Conservation (phyloP, 1,140 invertebrate species). For the Marisa cornuarietis region DNA sequence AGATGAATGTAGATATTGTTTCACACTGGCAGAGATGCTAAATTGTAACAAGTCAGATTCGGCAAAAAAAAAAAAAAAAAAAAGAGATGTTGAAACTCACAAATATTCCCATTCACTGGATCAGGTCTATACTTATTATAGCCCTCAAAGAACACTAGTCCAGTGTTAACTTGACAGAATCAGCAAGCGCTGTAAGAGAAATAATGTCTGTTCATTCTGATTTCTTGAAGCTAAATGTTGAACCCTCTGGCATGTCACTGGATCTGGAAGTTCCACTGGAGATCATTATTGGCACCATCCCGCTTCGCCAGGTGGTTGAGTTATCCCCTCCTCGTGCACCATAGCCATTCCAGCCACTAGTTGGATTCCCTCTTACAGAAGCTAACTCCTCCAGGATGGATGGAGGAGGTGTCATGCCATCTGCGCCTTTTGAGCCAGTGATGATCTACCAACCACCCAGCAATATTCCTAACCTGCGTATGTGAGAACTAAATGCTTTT, state of each 20-base stretch:
- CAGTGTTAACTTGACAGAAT: neutral
- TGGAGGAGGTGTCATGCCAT: neutral
- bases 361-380: too few species aligned
- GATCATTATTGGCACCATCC: constrained; percentile 48
- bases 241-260: constrained; percentile 44
- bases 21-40: too few species aligned
- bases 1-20: too few species aligned
- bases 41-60: too few species aligned
- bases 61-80: too few species aligned
- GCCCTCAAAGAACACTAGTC: neutral
- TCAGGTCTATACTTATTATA: neutral
- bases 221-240: constrained; percentile 42
- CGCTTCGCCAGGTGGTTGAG: constrained; percentile 33
- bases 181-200: too few species aligned
- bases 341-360: too few species aligned
- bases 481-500: neutral
- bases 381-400: too few species aligned
- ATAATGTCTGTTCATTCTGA: neutral
- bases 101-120: too few species aligned
- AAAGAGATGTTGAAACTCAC: too few species aligned
- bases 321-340: constrained; percentile 26
- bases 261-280: constrained; percentile 47
- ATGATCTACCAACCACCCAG: neutral
- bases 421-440: neutral
- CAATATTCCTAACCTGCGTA: constrained; percentile 9